Evolutionary conservation across 2,797 vertebrate species (phyloP).

Genomic region (Cynopterus sphinx): DNA sequence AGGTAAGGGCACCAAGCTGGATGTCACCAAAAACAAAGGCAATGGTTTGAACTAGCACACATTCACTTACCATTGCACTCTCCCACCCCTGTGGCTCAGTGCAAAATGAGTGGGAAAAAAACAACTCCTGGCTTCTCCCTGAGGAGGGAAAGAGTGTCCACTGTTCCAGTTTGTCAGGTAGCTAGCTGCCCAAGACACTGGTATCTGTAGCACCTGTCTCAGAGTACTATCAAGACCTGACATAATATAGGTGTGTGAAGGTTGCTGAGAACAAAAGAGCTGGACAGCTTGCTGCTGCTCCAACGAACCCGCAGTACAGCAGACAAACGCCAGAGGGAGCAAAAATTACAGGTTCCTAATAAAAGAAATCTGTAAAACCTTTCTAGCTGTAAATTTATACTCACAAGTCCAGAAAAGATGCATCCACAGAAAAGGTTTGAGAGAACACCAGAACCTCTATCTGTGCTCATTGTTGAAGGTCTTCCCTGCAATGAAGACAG

Average conservation of each 20-base stretch:
- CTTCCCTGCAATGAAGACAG: not conserved
- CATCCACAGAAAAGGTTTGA: not conserved
- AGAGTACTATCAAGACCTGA: not conserved
- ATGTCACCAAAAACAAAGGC: not conserved
- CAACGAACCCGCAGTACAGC: not conserved
- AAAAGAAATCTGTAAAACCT: not conserved
- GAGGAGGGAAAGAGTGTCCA: not conserved
- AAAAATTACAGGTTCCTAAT: not conserved
- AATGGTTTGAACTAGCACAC: not conserved
- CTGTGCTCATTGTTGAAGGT: not conserved
- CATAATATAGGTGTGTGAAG: not conserved
- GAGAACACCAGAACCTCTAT: not conserved
- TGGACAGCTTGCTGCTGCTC: not conserved
- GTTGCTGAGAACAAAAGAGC: not conserved
- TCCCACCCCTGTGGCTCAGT: not conserved
- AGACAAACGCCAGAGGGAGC: not conserved
- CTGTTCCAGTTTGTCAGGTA: not conserved
- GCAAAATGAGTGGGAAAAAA: not conserved
- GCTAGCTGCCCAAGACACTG: not conserved
- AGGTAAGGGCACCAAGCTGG: not conserved
- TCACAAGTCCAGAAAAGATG: not conserved
- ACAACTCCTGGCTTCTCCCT: not conserved
- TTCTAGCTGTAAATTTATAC: not conserved
- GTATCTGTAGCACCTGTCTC: not conserved
- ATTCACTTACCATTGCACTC: not conserved